Evolutionary conservation across 2,113 vertebrate species (phyloP).

Genomic region (Caretta caretta): DNA sequence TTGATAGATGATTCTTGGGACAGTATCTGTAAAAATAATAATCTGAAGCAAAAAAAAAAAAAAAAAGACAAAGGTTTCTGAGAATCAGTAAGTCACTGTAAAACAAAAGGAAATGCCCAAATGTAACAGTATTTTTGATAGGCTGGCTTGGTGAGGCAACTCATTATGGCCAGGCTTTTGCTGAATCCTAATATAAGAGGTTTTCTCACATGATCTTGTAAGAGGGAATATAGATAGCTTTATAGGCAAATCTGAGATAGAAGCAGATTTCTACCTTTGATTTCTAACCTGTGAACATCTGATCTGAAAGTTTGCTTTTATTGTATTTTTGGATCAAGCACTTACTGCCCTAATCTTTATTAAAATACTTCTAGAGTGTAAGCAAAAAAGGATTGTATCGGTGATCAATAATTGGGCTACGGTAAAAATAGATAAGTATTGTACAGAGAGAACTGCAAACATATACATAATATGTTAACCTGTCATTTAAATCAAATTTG

Average conservation of each 20-base stretch:
- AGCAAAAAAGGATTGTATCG: background rate
- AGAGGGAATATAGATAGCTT: background rate
- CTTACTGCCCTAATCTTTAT: background rate
- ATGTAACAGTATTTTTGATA: constrained; percentile 33
- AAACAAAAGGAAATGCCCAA: constrained; percentile 28
- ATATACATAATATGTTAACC: fast-evolving
- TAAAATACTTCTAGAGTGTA: background rate
- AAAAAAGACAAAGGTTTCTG: constrained; percentile 31
- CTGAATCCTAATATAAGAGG: background rate
- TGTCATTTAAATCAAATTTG: background rate
- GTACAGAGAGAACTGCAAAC: background rate
- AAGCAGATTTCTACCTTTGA: background rate
- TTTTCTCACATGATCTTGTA: background rate
- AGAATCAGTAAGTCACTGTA: constrained; percentile 29
- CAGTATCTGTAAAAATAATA: constrained; percentile 66
- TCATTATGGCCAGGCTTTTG: background rate
- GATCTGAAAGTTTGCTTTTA: background rate
- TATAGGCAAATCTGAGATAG: background rate
- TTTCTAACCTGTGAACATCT: background rate
- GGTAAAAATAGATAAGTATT: background rate
- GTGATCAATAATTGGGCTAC: background rate
- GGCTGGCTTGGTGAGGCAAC: background rate
- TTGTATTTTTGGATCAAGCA: background rate
- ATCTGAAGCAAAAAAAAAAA: constrained; percentile 40
- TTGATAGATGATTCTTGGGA: background rate